Conservation (phyloP, 2,797 vertebrate genomes). For the Streptopelia turtur region DNA sequence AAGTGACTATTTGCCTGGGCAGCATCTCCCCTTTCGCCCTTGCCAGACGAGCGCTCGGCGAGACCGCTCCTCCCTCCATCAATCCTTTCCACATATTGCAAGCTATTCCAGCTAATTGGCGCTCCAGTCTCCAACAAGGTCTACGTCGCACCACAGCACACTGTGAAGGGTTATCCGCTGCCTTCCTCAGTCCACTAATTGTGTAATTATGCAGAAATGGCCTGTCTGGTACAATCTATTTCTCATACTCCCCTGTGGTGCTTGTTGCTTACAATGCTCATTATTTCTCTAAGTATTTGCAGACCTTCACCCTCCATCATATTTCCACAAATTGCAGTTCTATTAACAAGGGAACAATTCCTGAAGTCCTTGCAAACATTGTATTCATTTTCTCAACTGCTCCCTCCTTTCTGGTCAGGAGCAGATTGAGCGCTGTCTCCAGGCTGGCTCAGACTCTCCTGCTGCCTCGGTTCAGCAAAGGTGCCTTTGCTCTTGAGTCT, state of each 20-base stretch:
- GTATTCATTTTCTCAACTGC: conserved; percentile 60
- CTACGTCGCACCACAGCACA: conserved; percentile 5
- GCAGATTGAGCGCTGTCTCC: neutral
- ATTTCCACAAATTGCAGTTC: conserved; percentile 69
- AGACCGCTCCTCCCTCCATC: neutral
- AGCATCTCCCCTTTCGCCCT: neutral
- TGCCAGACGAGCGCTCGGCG: rapidly evolving
- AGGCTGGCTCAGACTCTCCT: neutral
- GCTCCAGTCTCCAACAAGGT: neutral
- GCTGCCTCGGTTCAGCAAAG: neutral
- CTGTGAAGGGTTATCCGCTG: conserved; percentile 51
- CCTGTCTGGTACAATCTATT: conserved; percentile 68
- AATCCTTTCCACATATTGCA: neutral
- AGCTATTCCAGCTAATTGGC: neutral
- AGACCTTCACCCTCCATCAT: conserved; percentile 70
- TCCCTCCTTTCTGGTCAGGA: conserved; percentile 43
- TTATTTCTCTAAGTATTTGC: conserved; percentile 72
- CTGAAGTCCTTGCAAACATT: conserved; percentile 61
- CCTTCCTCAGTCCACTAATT: conserved; percentile 64
- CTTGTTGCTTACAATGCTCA: conserved; percentile 72
- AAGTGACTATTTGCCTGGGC: rapidly evolving
- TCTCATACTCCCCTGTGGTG: conserved; percentile 69
- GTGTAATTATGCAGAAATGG: conserved; percentile 71
- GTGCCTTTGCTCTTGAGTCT: neutral
- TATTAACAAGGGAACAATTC: conserved; percentile 69